A percentile compares a stretch with the other conserved stretches of the same genome.
Conservation (phyloP, 1,140 invertebrate genomes). For the Ips nitidus region DNA sequence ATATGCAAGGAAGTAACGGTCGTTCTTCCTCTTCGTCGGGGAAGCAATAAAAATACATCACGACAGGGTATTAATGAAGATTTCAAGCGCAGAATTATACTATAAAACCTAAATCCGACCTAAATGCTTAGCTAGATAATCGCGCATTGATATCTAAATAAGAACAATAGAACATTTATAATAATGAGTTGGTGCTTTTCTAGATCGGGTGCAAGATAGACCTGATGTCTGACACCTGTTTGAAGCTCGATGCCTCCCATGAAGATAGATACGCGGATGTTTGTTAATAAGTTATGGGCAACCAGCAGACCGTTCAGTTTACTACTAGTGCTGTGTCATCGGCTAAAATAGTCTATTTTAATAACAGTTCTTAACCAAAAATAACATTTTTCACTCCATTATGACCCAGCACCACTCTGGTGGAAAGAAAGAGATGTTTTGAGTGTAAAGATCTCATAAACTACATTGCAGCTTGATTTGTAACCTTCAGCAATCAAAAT, state of each 20-base stretch:
- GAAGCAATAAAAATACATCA: slow-evolving; percentile 3
- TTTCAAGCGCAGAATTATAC: neutral
- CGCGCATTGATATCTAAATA: slow-evolving; percentile 21
- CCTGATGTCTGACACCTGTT: slow-evolving; percentile 28
- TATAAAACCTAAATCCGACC: slow-evolving; percentile 10
- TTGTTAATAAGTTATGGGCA: slow-evolving; percentile 19
- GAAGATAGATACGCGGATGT: slow-evolving; percentile 29
- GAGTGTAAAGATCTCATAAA: too few species aligned
- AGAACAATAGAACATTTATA: slow-evolving; percentile 34
- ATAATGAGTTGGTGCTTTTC: slow-evolving; percentile 28
- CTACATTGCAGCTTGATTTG: too few species aligned
- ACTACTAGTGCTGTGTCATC: slow-evolving; percentile 8
- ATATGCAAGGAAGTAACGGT: neutral
- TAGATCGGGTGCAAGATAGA: slow-evolving; percentile 28
- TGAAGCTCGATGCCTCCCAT: slow-evolving; percentile 30
- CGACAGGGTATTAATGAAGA: neutral
- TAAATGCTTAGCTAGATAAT: slow-evolving; percentile 29
- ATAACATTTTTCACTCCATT: too few species aligned
- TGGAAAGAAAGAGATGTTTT: too few species aligned
- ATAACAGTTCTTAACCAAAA: too few species aligned
- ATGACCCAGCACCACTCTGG: too few species aligned
- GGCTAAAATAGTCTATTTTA: neutral
- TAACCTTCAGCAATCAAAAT: too few species aligned
- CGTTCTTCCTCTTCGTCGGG: neutral
- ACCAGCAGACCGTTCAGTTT: slow-evolving; percentile 24